Percentiles rank a stretch among this genome's conserved stretches.
phyloP scores from a whole-genome alignment of 2,113 vertebrate genomes.

The Paradisaea rubra region DNA sequence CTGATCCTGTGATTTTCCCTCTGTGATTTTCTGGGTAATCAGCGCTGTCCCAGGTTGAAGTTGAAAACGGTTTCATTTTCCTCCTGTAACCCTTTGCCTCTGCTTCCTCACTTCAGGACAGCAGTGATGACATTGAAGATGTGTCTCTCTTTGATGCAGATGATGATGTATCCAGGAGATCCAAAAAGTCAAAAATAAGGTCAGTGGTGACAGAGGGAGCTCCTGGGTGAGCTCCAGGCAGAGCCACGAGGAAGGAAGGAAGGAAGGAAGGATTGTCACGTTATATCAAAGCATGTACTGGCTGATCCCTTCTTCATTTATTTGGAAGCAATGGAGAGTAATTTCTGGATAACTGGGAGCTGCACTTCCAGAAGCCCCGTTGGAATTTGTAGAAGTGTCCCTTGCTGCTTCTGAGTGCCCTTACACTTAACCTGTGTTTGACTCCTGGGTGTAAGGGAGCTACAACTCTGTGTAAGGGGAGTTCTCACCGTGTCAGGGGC shows the following conservation, averaged over 20 bases:
- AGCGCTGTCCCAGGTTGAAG: not conserved
- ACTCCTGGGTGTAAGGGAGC: not conserved
- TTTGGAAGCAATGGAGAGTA: not conserved
- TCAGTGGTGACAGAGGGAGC: constrained; percentile 13
- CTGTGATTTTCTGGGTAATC: not conserved
- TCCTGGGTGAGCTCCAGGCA: not conserved
- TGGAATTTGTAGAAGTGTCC: no score
- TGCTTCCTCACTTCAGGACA: constrained; percentile 69
- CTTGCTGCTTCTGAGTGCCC: not conserved
- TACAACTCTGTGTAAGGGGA: rapidly evolving
- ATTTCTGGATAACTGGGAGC: not conserved
- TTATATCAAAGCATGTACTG: not conserved
- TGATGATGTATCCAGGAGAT: constrained; percentile 75
- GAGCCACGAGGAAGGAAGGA: not conserved
- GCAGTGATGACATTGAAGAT: constrained; percentile 84
- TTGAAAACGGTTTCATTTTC: rapidly evolving
- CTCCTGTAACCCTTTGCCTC: not conserved
- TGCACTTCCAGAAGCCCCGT: rapidly evolving
- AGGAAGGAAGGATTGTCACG: rapidly evolving
- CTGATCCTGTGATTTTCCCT: not conserved
- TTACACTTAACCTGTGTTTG: rapidly evolving
- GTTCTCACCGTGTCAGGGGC: rapidly evolving
- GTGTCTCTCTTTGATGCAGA: constrained; percentile 93
- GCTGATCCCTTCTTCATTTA: not conserved
- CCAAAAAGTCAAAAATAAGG: constrained; percentile 80